Conservation (phyloP, 2,113 vertebrate genomes). For the Peucedramus taeniatus region DNA sequence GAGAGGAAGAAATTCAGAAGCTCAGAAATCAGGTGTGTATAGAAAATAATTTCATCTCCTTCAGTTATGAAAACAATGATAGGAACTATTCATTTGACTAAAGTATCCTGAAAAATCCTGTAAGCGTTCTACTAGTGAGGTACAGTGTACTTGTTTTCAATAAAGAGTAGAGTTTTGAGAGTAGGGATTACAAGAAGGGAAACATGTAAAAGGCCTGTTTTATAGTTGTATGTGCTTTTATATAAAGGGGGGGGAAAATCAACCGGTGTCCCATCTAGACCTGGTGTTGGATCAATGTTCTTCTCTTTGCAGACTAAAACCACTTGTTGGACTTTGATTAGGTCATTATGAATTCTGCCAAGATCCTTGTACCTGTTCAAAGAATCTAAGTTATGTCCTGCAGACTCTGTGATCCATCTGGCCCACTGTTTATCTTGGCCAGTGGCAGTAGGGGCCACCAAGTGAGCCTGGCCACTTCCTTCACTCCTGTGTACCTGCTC, state of each 20-base stretch:
- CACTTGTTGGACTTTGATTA: background rate
- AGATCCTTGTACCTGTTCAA: background rate
- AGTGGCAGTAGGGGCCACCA: background rate
- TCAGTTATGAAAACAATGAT: background rate
- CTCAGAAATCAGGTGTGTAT: constrained; percentile 90
- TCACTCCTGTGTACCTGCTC: background rate
- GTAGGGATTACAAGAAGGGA: background rate
- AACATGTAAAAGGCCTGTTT: background rate
- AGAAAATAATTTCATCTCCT: background rate
- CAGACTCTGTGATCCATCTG: background rate
- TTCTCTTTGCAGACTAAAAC: background rate
- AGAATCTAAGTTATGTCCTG: rapidly evolving
- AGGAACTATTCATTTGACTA: background rate
- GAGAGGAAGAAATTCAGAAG: constrained; percentile 98
- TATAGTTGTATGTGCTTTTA: background rate
- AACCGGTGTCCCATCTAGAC: background rate
- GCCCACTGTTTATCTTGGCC: background rate
- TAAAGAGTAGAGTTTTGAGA: background rate
- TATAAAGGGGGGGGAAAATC: rapidly evolving
- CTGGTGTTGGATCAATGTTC: background rate
- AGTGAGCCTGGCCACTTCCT: background rate
- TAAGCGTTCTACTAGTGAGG: background rate
- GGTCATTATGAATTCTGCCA: background rate
- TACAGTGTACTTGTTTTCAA: background rate
- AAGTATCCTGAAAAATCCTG: background rate